phyloP scores from a whole-genome alignment of 2,888 invertebrate genomes.

The Drosophila imparisetae region DNA sequence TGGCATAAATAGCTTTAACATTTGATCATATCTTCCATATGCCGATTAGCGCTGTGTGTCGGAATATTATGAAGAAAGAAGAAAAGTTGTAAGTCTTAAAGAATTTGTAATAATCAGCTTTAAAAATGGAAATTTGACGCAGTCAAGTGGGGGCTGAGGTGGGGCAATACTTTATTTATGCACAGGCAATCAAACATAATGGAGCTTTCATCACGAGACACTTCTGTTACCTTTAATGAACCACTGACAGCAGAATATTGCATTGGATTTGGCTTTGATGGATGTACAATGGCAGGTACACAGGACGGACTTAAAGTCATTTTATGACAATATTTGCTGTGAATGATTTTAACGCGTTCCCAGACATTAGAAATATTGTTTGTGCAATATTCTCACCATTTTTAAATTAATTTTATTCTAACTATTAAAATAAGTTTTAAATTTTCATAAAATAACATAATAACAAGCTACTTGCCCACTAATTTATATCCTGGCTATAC shows the following conservation, averaged over 20 bases:
- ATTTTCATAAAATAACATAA: not conserved
- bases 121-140: not conserved
- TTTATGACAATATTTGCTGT: not conserved
- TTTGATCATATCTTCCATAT: slow-evolving; percentile 30
- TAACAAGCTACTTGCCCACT: not conserved
- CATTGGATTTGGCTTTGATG: not conserved
- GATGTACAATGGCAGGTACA: not conserved
- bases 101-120: not conserved
- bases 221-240: not conserved
- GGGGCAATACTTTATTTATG: not conserved
- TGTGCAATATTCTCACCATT: not conserved
- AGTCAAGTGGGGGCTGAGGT: not conserved
- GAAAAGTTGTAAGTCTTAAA: not conserved
- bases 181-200: not conserved
- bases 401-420: not conserved
- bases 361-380: not conserved
- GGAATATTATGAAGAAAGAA: not conserved
- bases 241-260: not conserved
- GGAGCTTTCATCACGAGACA: not conserved
- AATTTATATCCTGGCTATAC: not conserved
- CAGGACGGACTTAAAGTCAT: not conserved
- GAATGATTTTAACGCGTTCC: not conserved
- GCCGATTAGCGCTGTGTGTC: slow-evolving; percentile 5
- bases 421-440: not conserved
- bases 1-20: slow-evolving; percentile 27